These are phyloP conservation scores for Gephyroberyx darwinii DNA, from an alignment of 2,797 vertebrate species.

Conservation along the genomic window DNA sequence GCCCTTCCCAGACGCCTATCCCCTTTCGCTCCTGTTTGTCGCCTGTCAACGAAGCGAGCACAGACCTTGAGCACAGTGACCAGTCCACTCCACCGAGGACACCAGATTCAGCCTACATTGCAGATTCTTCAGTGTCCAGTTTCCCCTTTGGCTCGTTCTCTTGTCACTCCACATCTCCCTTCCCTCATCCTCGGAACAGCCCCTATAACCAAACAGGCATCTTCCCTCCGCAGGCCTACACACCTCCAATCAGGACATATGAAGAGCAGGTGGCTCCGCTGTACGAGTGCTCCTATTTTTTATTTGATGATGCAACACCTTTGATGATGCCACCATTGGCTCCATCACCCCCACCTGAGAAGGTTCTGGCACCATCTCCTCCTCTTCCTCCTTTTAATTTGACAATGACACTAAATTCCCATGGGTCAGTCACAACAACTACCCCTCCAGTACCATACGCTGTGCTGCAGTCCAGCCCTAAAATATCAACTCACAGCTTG, in stretches of 20 bases:
- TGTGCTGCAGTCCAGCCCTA: conserved; percentile 60
- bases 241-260: conserved; percentile 45
- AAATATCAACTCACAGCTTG: conserved; percentile 77
- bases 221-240: conserved; percentile 67
- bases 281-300: conserved; percentile 76
- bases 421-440: conserved; percentile 54
- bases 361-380: conserved; percentile 35
- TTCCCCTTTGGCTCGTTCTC: conserved; percentile 66
- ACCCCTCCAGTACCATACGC: conserved; percentile 26
- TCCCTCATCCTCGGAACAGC: conserved; percentile 68
- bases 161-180: conserved; percentile 73
- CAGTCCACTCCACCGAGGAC: conserved; percentile 76
- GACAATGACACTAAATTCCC: conserved; percentile 51
- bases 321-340: conserved; percentile 49
- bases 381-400: conserved; percentile 36
- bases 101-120: conserved; percentile 68
- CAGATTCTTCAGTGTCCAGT: conserved; percentile 56
- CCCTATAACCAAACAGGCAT: conserved; percentile 70
- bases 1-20: conserved; percentile 78
- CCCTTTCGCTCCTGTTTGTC: conserved; percentile 90
- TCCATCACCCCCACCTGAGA: conserved; percentile 36
- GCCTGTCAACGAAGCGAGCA: conserved; percentile 91
- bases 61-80: conserved; percentile 85
- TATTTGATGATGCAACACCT: conserved; percentile 60
- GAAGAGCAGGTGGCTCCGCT: conserved; percentile 77